Conservation (phyloP, 2,888 invertebrate genomes). For the Archips xylosteana region DNA sequence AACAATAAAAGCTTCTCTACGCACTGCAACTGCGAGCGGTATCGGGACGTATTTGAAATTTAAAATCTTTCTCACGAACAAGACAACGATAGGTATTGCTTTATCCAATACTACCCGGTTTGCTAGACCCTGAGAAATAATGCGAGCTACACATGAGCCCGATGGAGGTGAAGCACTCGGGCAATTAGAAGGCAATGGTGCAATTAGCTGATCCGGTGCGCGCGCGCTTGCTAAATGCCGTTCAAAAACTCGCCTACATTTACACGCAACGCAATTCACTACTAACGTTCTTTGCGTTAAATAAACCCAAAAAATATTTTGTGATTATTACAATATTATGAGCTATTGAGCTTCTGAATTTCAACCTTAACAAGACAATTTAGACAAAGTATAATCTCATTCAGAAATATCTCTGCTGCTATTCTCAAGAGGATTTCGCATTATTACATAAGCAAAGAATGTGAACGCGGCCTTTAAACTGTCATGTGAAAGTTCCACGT, state of each 20-base stretch:
- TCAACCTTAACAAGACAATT: not conserved
- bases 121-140: constrained; percentile 58
- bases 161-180: constrained; percentile 56
- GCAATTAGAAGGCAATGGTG: constrained; percentile 64
- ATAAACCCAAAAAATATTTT: not conserved
- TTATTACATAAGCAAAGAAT: constrained; percentile 43
- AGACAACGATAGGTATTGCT: constrained; percentile 44
- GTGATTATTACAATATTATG: not conserved
- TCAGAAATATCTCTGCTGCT: constrained; percentile 5
- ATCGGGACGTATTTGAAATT: constrained; percentile 44
- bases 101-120: constrained; percentile 50
- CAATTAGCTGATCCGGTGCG: constrained; percentile 61
- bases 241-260: constrained; percentile 50
- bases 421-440: constrained; percentile 29
- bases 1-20: constrained; percentile 11
- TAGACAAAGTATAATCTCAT: not conserved
- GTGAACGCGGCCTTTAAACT: constrained; percentile 50
- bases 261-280: constrained; percentile 43
- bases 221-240: constrained; percentile 52
- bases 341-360: not conserved
- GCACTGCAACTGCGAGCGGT: constrained; percentile 6
- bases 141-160: constrained; percentile 53
- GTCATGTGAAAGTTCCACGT: constrained; percentile 57
- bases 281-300: not conserved
- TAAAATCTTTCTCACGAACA: constrained; percentile 55